Conservation (phyloP, 2,797 vertebrate genomes). For the Pangasius sanitwongsei region DNA sequence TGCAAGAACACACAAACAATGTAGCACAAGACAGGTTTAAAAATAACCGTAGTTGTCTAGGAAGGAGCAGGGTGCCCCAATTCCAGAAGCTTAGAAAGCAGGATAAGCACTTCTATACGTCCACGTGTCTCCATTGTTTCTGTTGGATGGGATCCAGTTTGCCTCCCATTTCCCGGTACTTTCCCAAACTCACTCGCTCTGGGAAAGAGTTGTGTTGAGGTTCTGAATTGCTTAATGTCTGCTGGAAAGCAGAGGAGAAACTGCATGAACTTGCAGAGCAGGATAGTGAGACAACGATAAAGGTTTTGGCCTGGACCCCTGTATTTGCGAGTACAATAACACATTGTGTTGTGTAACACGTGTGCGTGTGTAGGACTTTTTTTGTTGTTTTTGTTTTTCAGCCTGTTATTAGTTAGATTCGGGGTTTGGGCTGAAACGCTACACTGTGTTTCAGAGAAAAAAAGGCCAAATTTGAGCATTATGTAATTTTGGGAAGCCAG, state of each 20-base stretch:
- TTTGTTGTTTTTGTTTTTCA: conserved; percentile 33
- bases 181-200: conserved; percentile 41
- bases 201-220: conserved; percentile 33
- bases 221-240: conserved; percentile 36
- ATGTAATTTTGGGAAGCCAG: conserved; percentile 38
- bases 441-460: neutral
- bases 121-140: conserved; percentile 47
- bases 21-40: conserved; percentile 9
- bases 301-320: conserved; percentile 33
- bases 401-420: conserved; percentile 37
- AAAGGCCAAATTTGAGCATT: neutral
- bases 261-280: conserved; percentile 40
- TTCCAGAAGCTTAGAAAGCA: conserved; percentile 35
- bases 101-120: conserved; percentile 34
- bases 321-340: conserved; percentile 41
- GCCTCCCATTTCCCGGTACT: conserved; percentile 53
- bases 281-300: conserved; percentile 36
- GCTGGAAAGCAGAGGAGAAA: conserved; percentile 27
- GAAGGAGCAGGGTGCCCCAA: conserved; percentile 13
- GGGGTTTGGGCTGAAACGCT: conserved; percentile 30
- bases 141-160: conserved; percentile 39
- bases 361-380: neutral
- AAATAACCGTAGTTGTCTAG: conserved; percentile 24
- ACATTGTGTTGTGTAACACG: conserved; percentile 25
- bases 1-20: neutral